Conservation (phyloP, 1,140 invertebrate species). For the Neodiprion pinetum region DNA sequence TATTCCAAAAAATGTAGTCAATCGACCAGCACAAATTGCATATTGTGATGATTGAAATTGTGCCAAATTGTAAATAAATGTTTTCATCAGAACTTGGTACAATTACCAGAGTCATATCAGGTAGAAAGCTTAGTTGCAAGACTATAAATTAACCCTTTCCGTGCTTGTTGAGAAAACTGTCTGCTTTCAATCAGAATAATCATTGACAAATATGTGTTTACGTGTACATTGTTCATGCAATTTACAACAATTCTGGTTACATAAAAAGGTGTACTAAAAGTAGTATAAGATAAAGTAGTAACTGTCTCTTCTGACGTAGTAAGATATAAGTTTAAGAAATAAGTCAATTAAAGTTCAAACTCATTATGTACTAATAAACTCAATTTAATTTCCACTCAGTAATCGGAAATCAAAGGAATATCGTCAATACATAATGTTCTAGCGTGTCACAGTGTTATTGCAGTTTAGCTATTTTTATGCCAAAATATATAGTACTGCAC, state of each 20-base stretch:
- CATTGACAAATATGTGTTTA: background rate
- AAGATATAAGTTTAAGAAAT: background rate
- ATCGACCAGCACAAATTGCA: too few species aligned
- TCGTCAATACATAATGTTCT: background rate
- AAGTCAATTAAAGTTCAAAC: conserved; percentile 1
- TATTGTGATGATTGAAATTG: too few species aligned
- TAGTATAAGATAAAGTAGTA: background rate
- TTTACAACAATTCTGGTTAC: background rate
- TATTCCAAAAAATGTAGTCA: too few species aligned
- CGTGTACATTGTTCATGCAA: background rate
- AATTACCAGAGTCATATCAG: too few species aligned
- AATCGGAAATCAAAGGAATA: background rate
- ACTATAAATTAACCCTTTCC: background rate
- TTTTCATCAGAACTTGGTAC: too few species aligned
- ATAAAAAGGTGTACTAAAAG: background rate
- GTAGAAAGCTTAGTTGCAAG: background rate
- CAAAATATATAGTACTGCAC: too few species aligned
- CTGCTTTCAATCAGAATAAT: background rate
- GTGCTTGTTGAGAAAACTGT: background rate
- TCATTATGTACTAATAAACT: background rate
- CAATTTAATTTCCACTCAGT: background rate
- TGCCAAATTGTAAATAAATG: too few species aligned
- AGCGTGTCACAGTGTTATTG: background rate
- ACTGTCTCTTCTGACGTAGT: background rate
- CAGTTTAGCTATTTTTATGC: too few species aligned